Evolutionary conservation across 1,140 invertebrate species (phyloP).

Genomic region (Lepidurus apus): DNA sequence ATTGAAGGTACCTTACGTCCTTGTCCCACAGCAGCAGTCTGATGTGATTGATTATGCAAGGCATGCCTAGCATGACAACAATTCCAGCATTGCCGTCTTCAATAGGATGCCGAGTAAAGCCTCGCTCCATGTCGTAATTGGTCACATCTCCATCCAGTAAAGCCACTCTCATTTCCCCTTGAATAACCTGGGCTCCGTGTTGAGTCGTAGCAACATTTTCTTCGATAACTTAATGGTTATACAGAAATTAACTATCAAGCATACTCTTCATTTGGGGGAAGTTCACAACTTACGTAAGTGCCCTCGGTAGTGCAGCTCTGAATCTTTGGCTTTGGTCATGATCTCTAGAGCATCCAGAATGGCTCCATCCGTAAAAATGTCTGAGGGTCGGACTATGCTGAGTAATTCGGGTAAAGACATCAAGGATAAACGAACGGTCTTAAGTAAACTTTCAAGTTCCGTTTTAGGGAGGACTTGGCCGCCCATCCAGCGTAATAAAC

Average conservation of each 20-base stretch:
- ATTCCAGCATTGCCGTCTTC: constrained; percentile 72
- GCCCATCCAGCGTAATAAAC: constrained; percentile 78
- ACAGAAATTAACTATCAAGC: neutral
- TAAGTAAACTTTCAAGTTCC: constrained; percentile 39
- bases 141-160: constrained; percentile 80
- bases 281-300: constrained; percentile 55
- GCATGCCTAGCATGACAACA: constrained; percentile 75
- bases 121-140: constrained; percentile 86
- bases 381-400: constrained; percentile 75
- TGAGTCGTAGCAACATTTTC: constrained; percentile 81
- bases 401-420: constrained; percentile 82
- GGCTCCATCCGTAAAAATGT: constrained; percentile 77
- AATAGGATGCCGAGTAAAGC: constrained; percentile 88
- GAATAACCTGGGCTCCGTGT: constrained; percentile 71
- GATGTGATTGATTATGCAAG: constrained; percentile 89
- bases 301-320: constrained; percentile 74
- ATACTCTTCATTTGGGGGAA: neutral
- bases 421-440: constrained; percentile 71
- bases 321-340: constrained; percentile 66
- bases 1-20: constrained; percentile 63
- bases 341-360: constrained; percentile 90
- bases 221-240: constrained; percentile 62
- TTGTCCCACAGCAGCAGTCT: constrained; percentile 89
- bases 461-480: constrained; percentile 42
- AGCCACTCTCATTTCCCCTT: constrained; percentile 78